Evolutionary conservation across 2,888 invertebrate species (phyloP).

Genomic region (Pammene aurita): DNA sequence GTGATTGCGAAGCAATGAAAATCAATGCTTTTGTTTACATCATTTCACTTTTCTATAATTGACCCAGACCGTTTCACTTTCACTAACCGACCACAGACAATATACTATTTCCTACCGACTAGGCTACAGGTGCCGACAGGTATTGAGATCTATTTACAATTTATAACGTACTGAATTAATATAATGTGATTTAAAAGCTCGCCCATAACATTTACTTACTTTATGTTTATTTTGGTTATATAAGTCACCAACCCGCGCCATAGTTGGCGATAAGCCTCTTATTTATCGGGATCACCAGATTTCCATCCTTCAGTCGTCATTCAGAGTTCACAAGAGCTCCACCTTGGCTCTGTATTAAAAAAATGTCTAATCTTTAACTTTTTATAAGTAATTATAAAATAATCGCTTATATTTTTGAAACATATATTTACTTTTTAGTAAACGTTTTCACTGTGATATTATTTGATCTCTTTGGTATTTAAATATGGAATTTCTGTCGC

Average conservation of each 20-base stretch:
- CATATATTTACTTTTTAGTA: slow-evolving; percentile 37
- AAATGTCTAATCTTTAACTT: slow-evolving; percentile 36
- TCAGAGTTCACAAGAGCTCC: slow-evolving; percentile 63
- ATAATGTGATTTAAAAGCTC: too few relatives aligned
- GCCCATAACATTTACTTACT: too few relatives aligned
- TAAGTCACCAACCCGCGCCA: slow-evolving; percentile 38
- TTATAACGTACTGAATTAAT: too few relatives aligned
- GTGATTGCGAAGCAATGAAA: too few relatives aligned
- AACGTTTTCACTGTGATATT: slow-evolving; percentile 58
- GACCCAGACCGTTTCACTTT: too few relatives aligned
- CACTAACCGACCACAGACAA: too few relatives aligned
- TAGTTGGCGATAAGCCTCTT: slow-evolving; percentile 52
- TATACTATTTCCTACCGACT: too few relatives aligned
- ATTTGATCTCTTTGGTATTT: slow-evolving; percentile 56
- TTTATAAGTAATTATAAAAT: slow-evolving; percentile 14
- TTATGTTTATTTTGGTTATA: slow-evolving; percentile 43
- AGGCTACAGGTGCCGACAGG: too few relatives aligned
- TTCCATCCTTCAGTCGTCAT: slow-evolving; percentile 70
- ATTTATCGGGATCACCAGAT: slow-evolving; percentile 54
- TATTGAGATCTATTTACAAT: too few relatives aligned
- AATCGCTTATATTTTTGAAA: slow-evolving; percentile 26
- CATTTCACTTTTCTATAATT: too few relatives aligned
- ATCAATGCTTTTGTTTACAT: too few relatives aligned
- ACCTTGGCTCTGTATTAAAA: slow-evolving; percentile 44
- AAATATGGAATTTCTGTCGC: slow-evolving; percentile 74